Percentiles rank a stretch among this genome's conserved stretches.
These are phyloP conservation scores for Neosalanx taihuensis DNA, from an alignment of 2,797 vertebrate genomes.

Conservation along the genomic window DNA sequence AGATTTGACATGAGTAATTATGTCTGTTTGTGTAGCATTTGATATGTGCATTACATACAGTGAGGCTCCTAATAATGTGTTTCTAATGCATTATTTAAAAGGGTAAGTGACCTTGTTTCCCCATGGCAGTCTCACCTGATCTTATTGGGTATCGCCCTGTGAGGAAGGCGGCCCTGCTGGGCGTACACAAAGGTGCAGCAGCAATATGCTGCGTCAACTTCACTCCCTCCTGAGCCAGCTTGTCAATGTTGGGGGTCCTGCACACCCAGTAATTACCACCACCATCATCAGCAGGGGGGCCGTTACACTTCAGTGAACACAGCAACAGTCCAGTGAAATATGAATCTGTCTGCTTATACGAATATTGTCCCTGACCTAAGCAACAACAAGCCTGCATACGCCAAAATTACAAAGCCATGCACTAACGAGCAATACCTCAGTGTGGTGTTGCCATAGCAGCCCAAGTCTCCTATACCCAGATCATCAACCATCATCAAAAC, in stretches of 20 bases:
- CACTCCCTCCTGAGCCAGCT: slow-evolving; percentile 82
- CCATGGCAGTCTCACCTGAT: slow-evolving; percentile 72
- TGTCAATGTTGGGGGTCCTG: slow-evolving; percentile 80
- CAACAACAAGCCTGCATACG: no score
- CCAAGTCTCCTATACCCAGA: slow-evolving; percentile 88
- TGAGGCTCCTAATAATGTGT: background rate
- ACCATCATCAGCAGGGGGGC: background rate
- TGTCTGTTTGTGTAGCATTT: no score
- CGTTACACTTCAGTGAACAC: background rate
- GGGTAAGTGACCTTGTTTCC: background rate
- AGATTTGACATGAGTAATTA: no score
- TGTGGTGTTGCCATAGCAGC: slow-evolving; percentile 88
- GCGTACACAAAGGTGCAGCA: slow-evolving; percentile 86
- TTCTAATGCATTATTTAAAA: background rate
- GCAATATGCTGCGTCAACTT: slow-evolving; percentile 86
- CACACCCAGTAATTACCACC: slow-evolving; percentile 26
- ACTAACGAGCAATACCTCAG: slow-evolving; percentile 73
- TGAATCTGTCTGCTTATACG: no score
- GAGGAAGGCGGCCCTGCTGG: slow-evolving; percentile 88
- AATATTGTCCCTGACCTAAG: no score
- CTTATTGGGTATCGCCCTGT: slow-evolving; percentile 88
- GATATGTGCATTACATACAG: background rate
- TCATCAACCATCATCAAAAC: slow-evolving; percentile 89
- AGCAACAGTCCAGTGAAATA: no score
- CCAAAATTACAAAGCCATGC: background rate